Percentiles rank a stretch among this genome's conserved stretches.
Evolutionary conservation across 2,113 vertebrate species (phyloP).

Genomic region (Bungarus multicinctus): DNA sequence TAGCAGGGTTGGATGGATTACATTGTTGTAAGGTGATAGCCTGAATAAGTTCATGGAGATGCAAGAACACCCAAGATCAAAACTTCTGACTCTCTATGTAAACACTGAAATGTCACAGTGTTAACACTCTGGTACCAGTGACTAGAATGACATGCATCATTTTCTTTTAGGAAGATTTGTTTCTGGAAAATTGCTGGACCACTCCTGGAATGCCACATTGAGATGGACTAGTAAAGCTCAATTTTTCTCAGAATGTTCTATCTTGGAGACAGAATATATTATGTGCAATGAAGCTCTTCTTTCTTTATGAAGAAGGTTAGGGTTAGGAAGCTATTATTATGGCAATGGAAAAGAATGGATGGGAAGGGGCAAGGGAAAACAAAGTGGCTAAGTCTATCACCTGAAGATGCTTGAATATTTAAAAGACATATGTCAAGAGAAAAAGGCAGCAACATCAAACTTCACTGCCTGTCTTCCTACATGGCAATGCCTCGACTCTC

Average conservation of each 20-base stretch:
- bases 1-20: not conserved
- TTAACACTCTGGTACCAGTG: not conserved
- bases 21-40: rapidly evolving
- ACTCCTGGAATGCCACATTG: not conserved
- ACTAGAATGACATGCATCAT: not conserved
- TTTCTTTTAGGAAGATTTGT: not conserved
- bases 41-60: not conserved
- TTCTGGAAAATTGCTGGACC: not conserved
- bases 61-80: not conserved
- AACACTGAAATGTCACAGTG: not conserved
- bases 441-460: not conserved
- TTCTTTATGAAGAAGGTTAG: not conserved
- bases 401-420: not conserved
- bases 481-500: not conserved
- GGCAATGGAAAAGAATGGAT: not conserved
- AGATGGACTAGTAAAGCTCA: not conserved
- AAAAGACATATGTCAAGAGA: not conserved
- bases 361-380: not conserved
- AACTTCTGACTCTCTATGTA: not conserved
- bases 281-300: not conserved
- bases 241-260: not conserved
- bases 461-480: not conserved
- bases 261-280: not conserved
- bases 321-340: not conserved
- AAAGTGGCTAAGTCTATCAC: not conserved